Evolutionary conservation across 2,113 vertebrate genomes (phyloP), one percentile per base, ranked within the genome.

Genomic region (Myrmecobius fasciatus): DNA sequence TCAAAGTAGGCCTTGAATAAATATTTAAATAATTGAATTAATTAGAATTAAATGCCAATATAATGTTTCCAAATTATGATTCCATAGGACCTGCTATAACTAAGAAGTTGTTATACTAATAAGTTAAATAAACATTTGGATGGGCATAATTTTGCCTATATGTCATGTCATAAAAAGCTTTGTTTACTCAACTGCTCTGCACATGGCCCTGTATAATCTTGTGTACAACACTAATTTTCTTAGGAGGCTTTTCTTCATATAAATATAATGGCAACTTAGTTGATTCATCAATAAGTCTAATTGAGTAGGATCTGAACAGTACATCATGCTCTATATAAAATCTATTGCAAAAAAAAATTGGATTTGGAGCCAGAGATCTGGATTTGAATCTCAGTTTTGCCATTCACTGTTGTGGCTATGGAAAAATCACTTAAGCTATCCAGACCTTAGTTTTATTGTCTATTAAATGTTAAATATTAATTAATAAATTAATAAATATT

Each of bases 111-210:
- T 53, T 91, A 12, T 53, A 92, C 52, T 92, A 53, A 93, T 89
- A 95, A 88, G 51, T 83, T 92, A 95, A 94, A 88, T 52, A 93
- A 94, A 83, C 36, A 83, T 83, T 83, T 83, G 22, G 22, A 89
- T 91, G 12, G 56, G 36, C 60, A 91, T 94, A 89, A 91, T 56
- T 46, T 91, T 95, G 93, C 31, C 9, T 36, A 67, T 92, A 8
- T 88, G 48, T 95, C 92, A 95, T 83, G 60, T 52, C 8, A 94
- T 4, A 93, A 3, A 88, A 90, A 91, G 89, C 60, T 67, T 54
- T 31, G 4, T 67, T 67, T 36, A 83, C 17, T 83, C 8, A 83
- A 83, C 17, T 43, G 20, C 14, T 43, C 6, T 43, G 20, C 20
- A 20, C 36, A n/a, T 24, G 20, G 5, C 17, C n/a, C 67, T 83